Conservation (phyloP, 1,140 invertebrate species). For the Phymastichus coffea region DNA sequence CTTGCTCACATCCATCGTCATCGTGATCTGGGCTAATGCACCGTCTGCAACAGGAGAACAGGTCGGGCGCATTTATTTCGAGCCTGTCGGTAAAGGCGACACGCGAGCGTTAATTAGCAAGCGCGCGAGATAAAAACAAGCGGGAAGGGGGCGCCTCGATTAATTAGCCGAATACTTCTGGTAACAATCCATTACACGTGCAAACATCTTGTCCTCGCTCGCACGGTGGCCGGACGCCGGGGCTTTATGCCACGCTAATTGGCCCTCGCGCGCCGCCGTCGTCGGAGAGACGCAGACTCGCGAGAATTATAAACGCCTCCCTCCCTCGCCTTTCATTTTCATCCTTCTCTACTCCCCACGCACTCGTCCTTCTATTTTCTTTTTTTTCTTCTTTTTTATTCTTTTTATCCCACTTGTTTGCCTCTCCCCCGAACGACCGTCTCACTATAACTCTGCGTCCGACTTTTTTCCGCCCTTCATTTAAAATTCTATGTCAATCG, state of each 20-base stretch:
- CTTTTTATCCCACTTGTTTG: no score
- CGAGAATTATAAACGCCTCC: constrained; percentile 54
- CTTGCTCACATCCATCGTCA: constrained; percentile 74
- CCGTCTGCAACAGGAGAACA: constrained; percentile 47
- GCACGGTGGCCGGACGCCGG: constrained; percentile 33
- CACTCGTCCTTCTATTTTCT: constrained; percentile 27
- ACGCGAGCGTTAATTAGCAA: no score
- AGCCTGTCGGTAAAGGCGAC: no score
- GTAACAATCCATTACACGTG: constrained; percentile 59
- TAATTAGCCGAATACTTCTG: constrained; percentile 59
- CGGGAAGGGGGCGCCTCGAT: constrained; percentile 47
- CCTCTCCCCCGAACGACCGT: no score
- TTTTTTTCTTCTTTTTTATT: no score
- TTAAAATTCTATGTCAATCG: no score
- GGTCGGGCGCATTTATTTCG: no score
- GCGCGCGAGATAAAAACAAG: background rate
- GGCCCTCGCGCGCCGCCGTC: constrained; percentile 45
- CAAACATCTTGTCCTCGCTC: constrained; percentile 40
- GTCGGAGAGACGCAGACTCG: constrained; percentile 36
- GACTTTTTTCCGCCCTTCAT: no score
- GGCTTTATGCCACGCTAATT: constrained; percentile 59
- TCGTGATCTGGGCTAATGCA: constrained; percentile 58
- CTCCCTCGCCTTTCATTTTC: constrained; percentile 26
- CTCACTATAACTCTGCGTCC: no score
- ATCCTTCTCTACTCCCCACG: constrained; percentile 22